Conservation (phyloP, 2,888 invertebrate species). For the Agonum fuliginosum region DNA sequence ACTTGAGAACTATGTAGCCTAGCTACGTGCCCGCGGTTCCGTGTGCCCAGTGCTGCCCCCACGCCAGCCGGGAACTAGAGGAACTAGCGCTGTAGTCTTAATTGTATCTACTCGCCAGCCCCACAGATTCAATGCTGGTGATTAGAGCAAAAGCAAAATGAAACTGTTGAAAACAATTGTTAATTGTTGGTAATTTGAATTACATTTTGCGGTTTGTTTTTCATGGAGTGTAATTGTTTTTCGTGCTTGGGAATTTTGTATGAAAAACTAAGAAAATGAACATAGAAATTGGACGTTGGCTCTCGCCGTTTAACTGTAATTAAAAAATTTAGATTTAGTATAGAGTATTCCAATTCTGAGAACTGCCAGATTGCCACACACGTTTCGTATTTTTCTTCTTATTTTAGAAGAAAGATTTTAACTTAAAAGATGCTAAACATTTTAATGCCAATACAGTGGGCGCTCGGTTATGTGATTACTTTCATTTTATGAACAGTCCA, state of each 20-base stretch:
- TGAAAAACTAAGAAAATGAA: background rate
- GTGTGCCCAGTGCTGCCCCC: background rate
- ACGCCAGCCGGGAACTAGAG: constrained; percentile 1
- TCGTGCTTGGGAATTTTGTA: background rate
- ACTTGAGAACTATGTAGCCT: constrained; percentile 52
- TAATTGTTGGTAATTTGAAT: constrained; percentile 20
- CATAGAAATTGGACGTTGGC: too few relatives aligned
- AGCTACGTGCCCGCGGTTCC: constrained; percentile 30
- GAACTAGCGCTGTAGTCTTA: constrained; percentile 35
- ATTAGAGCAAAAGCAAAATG: constrained; percentile 19
- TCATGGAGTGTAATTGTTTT: background rate
- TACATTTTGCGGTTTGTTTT: background rate
- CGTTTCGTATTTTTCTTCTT: too few relatives aligned
- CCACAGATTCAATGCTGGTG: constrained; percentile 26
- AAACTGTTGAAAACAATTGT: constrained; percentile 11
- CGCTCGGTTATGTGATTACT: too few relatives aligned
- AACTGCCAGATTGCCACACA: too few relatives aligned
- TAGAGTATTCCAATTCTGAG: too few relatives aligned
- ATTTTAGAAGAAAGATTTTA: too few relatives aligned
- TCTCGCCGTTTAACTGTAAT: too few relatives aligned
- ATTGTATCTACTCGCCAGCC: constrained; percentile 14
- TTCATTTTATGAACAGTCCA: too few relatives aligned
- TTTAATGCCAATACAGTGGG: too few relatives aligned
- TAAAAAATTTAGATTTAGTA: too few relatives aligned
- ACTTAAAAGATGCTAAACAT: too few relatives aligned